Conservation (phyloP, 2,888 invertebrate species). For the Microchrysa polita region DNA sequence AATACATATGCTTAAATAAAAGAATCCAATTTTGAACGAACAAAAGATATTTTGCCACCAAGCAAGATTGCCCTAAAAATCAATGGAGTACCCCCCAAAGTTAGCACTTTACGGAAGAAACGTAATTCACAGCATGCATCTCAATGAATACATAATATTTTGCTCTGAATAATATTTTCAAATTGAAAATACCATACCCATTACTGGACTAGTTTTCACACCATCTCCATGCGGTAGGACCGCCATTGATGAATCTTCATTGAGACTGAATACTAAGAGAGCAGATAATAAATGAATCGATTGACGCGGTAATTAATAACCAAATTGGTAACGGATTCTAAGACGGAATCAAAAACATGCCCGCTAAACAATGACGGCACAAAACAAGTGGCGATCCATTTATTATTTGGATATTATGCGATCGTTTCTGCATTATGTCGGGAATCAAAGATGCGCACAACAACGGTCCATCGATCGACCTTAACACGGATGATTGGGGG, state of each 20-base stretch:
- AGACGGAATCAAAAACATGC: neutral
- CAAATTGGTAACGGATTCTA: neutral
- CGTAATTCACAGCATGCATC: neutral
- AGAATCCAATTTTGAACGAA: neutral
- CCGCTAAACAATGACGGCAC: neutral
- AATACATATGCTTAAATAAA: neutral
- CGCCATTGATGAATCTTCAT: neutral
- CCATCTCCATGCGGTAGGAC: slow-evolving; percentile 7
- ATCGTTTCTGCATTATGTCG: neutral
- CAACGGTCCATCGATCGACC: neutral
- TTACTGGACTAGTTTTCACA: neutral
- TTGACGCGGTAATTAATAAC: slow-evolving; percentile 18
- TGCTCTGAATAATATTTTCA: slow-evolving; percentile 26
- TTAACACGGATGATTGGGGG: neutral
- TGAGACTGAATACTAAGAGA: neutral
- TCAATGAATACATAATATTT: slow-evolving; percentile 4
- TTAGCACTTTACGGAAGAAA: neutral
- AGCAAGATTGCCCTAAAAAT: neutral
- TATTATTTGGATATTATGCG: neutral
- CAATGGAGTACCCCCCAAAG: slow-evolving; percentile 10
- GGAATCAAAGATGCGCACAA: neutral
- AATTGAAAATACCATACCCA: slow-evolving; percentile 16
- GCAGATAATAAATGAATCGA: neutral
- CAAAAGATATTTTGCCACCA: slow-evolving; percentile 17
- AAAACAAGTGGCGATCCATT: neutral